Percentiles rank a stretch among this genome's conserved stretches.
Evolutionary conservation across 2,888 invertebrate species (phyloP).

Genomic region (Nomada ruficornis): DNA sequence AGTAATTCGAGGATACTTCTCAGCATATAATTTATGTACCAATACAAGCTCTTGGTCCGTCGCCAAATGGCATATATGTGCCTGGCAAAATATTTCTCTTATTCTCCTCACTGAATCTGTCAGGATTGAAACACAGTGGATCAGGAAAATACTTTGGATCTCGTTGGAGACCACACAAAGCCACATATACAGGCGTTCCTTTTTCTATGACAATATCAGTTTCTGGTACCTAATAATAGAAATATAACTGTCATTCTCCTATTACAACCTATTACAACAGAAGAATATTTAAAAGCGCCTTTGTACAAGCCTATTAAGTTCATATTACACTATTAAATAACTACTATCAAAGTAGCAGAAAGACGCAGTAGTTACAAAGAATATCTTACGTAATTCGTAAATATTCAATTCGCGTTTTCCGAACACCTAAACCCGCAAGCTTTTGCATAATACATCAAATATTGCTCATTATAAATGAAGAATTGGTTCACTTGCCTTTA

Average conservation of each 20-base stretch:
- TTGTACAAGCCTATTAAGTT: too few relatives aligned
- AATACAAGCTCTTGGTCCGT: constrained; percentile 75
- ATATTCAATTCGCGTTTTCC: too few relatives aligned
- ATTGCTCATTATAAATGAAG: not conserved
- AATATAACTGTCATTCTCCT: not conserved
- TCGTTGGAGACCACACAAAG: constrained; percentile 71
- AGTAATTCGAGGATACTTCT: not conserved
- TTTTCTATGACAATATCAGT: constrained; percentile 74
- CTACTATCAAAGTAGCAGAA: too few relatives aligned
- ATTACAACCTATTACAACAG: not conserved
- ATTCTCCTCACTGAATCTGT: constrained; percentile 76
- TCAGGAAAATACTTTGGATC: constrained; percentile 71
- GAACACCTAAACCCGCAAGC: too few relatives aligned
- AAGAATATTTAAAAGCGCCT: too few relatives aligned
- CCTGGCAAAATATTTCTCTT: constrained; percentile 71
- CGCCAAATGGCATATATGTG: constrained; percentile 78
- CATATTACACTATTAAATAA: too few relatives aligned
- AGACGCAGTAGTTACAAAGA: too few relatives aligned
- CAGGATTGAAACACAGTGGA: constrained; percentile 75
- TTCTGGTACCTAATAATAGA: constrained; percentile 71
- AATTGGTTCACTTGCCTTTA: not conserved
- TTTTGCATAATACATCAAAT: too few relatives aligned
- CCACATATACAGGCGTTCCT: constrained; percentile 72
- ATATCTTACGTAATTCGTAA: too few relatives aligned
- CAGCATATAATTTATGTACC: constrained; percentile 59